Evolutionary conservation across 2,888 invertebrate genomes (phyloP), one percentile per base, ranked within the genome.

Genomic region (Chrysopilus asiliformis): DNA sequence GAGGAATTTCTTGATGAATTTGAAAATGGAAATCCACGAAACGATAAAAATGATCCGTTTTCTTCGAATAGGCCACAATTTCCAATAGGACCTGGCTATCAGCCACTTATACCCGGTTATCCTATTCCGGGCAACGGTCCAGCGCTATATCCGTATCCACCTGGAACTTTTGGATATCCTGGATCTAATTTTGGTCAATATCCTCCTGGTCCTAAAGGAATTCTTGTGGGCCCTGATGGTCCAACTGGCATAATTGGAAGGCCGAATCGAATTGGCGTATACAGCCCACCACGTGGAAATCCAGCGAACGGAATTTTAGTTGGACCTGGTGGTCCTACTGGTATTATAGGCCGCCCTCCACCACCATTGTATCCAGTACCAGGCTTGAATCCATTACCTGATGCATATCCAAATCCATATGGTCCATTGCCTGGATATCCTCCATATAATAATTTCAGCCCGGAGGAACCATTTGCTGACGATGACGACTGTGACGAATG

Each of bases 311-410:
- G 58, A 7, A 48, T 63, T 20, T 45, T 61, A 5, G 55, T 56
- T 2, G 72, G 71, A 2, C 69, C 71, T 2, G 66, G 64, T 2
- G 71, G 71, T n/a, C 68, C 70, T 43, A 71, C 67, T 35, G 68
- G 69, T 53, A 58, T 68, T 49, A 57, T 64, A 25, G 65, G 63
- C 20, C 48, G 59, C 48, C 42, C 46, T 8, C 41, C 38, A 20
- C 13, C 30, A 24, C 31, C 15, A 5, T 6, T 19, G 2, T 18
- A 32, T 32, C 36, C 29, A 2, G 42, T 36, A 17, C 36, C 30
- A 32, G 46, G 36, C 24, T 41, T 15, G 31, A 22, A 22, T 22
- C 7, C 7, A 8, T 8, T n/a, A 26, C 32, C 36, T 9, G 32
- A 33, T 4, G 33, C 32, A 12, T 20, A n/a, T 22, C 28, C 27